Base-by-base conservation (phyloP, 2,113 vertebrate genomes). In the Chitala chitala region DNA sequence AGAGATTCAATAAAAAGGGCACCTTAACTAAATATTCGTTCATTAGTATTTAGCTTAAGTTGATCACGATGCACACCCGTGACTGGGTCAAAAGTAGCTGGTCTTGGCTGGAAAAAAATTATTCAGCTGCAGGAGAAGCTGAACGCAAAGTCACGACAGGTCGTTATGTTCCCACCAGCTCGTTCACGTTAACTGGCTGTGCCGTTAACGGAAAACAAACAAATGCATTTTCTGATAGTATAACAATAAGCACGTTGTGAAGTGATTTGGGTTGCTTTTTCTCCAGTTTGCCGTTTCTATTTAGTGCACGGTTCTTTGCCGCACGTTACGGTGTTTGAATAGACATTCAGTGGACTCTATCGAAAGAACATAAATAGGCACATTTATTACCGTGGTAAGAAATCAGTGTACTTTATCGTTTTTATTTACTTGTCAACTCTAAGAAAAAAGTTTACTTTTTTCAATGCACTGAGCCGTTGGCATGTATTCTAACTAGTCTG, bases 1-100 rank as follows among this genome's bases (percentile, higher is more conserved):
- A 91, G 90, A 90, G 90, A 91, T 82, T 80, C 85, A 85, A 89
- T 85, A 90, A 88, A 92, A 92, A 90, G 89, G 89, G 89, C 88
- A 91, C 83, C 84, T 76, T 80, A 80, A 85, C 87, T 86, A 89
- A 89, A 85, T 87, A 92, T 89, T 88, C 85, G 88, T 87, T 89
- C 87, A 90, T 91, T 90, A 88, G 87, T 90, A 87, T 89, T 89
- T 88, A 86, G 86, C 83, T 86, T 81, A 87, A 88, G 88, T 87
- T 87, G 84, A 88, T 87, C 79, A 73, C 64, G 55, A 72, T 56
- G 36, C 59, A 84, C 78, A 75, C 75, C 55, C 72, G 69, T 46
- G 69, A 78, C 81, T 82, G 84, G 77, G 72, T 75, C 82, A 82
- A 73, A 64, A 78, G 44, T 59, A 77, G 77, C 69, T 40, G 76